These are phyloP conservation scores for Acestrorhynchus altus DNA, from an alignment of 2,797 vertebrate genomes.

Conservation along the genomic window DNA sequence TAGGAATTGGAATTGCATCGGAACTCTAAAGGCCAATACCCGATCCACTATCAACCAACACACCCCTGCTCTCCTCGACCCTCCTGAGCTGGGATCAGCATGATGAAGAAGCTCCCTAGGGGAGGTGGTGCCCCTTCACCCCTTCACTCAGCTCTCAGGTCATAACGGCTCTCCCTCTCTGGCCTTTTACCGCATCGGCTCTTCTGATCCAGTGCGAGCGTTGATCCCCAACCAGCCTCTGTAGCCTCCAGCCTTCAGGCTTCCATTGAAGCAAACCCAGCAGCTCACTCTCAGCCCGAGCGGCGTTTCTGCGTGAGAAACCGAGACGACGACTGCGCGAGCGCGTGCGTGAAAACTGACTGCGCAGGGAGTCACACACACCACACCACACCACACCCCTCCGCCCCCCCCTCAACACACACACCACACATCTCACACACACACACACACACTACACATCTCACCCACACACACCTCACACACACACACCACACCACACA, in stretches of 20 bases:
- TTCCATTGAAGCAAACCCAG: too few relatives aligned
- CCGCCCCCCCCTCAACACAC: constrained; percentile 24
- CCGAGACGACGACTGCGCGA: background rate
- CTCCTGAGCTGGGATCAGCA: too few relatives aligned
- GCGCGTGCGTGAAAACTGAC: background rate
- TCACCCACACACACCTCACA: too few relatives aligned
- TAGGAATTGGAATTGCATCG: too few relatives aligned
- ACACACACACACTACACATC: constrained; percentile 9
- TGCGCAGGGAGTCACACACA: constrained; percentile 6
- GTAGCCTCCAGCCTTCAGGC: too few relatives aligned
- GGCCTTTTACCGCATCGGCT: constrained; percentile 1
- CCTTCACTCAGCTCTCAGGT: background rate
- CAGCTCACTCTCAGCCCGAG: too few relatives aligned
- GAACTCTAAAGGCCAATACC: too few relatives aligned
- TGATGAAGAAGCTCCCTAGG: too few relatives aligned
- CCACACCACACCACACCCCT: background rate
- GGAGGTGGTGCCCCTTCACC: background rate
- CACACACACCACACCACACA: background rate
- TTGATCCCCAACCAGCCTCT: background rate
- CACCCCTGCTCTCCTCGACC: too few relatives aligned
- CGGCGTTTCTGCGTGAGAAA: background rate
- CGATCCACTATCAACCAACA: too few relatives aligned
- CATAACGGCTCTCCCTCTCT: background rate
- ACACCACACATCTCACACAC: constrained; percentile 14
- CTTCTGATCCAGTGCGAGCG: background rate